A percentile compares a stretch with the other conserved stretches of the same genome.
These are phyloP conservation scores for Melipona beecheii DNA, from an alignment of 2,888 invertebrate species.

Conservation along the genomic window DNA sequence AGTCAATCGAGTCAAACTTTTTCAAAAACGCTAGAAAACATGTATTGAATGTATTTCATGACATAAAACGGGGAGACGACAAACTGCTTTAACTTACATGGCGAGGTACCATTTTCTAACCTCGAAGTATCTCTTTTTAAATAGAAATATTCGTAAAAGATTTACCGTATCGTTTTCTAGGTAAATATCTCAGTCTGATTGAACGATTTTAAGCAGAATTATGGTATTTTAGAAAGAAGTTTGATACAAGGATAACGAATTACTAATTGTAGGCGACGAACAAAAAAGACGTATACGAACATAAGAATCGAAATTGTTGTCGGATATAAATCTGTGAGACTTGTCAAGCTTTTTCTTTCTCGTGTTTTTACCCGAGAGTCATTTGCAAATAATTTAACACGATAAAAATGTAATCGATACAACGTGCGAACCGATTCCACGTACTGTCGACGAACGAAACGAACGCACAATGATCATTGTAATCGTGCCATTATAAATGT, in stretches of 20 bases:
- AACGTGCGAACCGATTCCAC: neutral
- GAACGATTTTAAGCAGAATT: neutral
- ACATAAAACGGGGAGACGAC: no score
- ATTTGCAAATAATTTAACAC: neutral
- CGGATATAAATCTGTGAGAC: neutral
- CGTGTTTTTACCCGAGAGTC: neutral
- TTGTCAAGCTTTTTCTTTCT: neutral
- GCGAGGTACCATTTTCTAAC: neutral
- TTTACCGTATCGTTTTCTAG: neutral
- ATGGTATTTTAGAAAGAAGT: neutral
- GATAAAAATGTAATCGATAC: neutral
- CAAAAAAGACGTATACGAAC: neutral
- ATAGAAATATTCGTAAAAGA: neutral
- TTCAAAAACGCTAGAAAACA: neutral
- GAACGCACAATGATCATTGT: slow-evolving; percentile 65
- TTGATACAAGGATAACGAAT: neutral
- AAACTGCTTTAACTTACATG: neutral
- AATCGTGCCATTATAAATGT: slow-evolving; percentile 66
- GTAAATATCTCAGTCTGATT: slow-evolving; percentile 1
- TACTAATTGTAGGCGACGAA: neutral
- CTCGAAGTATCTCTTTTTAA: neutral
- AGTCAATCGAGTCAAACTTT: slow-evolving; percentile 4
- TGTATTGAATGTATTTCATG: neutral
- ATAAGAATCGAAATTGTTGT: neutral
- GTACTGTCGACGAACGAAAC: slow-evolving; percentile 26